Percentiles rank a stretch among this genome's conserved stretches.
These are phyloP conservation scores for Podarcis cretensis DNA, from an alignment of 2,113 vertebrate species.

Conservation along the genomic window DNA sequence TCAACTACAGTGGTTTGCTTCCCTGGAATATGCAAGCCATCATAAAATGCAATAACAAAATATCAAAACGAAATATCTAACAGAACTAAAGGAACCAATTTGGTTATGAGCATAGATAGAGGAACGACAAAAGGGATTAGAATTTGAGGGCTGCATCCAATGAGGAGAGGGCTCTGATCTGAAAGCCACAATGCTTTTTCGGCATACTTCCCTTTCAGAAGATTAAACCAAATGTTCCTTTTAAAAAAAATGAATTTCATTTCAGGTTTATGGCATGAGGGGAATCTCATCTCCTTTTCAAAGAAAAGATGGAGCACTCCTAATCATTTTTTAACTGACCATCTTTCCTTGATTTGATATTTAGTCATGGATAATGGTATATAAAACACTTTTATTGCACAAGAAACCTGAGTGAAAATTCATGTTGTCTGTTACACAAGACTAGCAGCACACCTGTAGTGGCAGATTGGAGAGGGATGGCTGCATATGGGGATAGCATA, in stretches of 20 bases:
- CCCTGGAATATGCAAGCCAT: slow-evolving; percentile 1
- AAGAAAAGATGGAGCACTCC: background rate
- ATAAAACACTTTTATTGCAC: background rate
- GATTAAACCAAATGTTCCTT: background rate
- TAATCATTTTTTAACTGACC: background rate
- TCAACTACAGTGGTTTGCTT: slow-evolving; percentile 13
- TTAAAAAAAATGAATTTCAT: background rate
- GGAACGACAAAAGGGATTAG: slow-evolving; percentile 10
- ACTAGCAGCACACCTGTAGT: background rate
- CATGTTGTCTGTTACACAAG: background rate
- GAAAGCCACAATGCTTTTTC: background rate
- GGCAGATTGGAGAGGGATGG: background rate
- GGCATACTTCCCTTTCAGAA: background rate
- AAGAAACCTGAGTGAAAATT: background rate
- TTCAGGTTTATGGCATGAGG: slow-evolving; percentile 3
- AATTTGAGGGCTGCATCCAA: slow-evolving; percentile 11
- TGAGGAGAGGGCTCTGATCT: slow-evolving; percentile 32
- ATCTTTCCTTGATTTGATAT: background rate
- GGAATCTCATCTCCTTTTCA: background rate
- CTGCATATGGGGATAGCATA: background rate
- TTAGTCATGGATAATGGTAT: background rate
- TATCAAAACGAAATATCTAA: slow-evolving; percentile 31
- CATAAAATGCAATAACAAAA: slow-evolving; percentile 38
- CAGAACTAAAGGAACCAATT: slow-evolving; percentile 33
- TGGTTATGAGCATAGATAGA: slow-evolving; percentile 20